A percentile compares a stretch with the other conserved stretches of the same genome.
Conservation (phyloP, 2,888 invertebrate species). For the Agriopis aurantiaria region DNA sequence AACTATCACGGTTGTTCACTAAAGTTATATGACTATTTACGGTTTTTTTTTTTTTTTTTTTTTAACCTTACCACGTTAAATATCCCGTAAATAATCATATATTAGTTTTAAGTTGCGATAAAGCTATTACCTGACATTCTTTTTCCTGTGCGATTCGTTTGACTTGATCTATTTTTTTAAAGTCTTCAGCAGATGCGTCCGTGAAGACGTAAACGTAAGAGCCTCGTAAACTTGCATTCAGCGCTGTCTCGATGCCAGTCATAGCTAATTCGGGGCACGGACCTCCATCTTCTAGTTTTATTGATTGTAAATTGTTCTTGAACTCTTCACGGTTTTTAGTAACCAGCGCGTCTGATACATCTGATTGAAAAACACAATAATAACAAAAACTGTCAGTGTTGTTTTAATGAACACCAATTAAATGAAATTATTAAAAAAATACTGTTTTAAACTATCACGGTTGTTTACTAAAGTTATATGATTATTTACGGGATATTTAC, state of each 20-base stretch:
- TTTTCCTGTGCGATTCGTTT: neutral
- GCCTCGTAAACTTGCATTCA: neutral
- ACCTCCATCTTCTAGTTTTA: neutral
- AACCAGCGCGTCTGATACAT: neutral
- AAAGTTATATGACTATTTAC: too few species aligned
- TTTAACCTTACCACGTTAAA: too few species aligned
- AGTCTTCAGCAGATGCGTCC: neutral
- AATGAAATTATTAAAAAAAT: too few species aligned
- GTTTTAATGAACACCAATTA: too few species aligned
- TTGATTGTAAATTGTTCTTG: neutral
- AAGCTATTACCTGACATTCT: constrained; percentile 3
- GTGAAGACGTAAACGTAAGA: constrained; percentile 9
- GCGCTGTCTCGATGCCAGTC: neutral
- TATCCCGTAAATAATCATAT: too few species aligned
- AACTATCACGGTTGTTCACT: too few species aligned
- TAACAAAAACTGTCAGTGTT: neutral
- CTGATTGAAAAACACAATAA: neutral
- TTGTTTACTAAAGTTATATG: too few species aligned
- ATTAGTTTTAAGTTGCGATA: too few species aligned
- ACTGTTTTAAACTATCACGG: too few species aligned
- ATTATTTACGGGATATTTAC: too few species aligned
- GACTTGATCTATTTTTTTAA: neutral
- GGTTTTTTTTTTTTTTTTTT: too few species aligned
- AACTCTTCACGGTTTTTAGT: neutral
- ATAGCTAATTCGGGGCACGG: neutral